These are phyloP conservation scores for Ceyx melanurus DNA, from an alignment of 2,113 vertebrate genomes.

Conservation along the genomic window DNA sequence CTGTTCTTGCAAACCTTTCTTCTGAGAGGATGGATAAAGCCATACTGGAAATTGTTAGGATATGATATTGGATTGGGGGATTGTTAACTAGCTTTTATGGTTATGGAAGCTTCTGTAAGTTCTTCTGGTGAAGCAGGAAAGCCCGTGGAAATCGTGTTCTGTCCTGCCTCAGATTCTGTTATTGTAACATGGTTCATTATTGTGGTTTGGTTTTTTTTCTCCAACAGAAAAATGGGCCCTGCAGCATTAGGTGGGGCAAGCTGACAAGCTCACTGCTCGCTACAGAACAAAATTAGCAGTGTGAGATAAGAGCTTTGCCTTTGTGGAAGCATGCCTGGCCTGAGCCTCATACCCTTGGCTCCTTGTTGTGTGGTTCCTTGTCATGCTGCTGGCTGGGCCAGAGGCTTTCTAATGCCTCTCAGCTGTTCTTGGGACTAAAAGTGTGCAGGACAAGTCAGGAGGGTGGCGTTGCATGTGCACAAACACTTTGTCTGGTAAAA, in stretches of 20 bases:
- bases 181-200: background rate
- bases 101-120: background rate
- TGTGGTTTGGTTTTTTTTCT: background rate
- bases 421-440: background rate
- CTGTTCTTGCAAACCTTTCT: background rate
- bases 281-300: slow-evolving; percentile 14
- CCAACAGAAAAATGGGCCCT: background rate
- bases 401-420: fast-evolving
- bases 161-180: background rate
- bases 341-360: background rate
- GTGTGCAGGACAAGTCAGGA: fast-evolving
- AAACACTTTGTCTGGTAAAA: fast-evolving
- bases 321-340: background rate
- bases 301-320: background rate
- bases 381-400: background rate
- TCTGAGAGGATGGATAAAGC: background rate
- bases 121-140: background rate
- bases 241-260: background rate
- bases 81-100: background rate
- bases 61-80: background rate
- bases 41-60: fast-evolving
- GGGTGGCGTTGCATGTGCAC: fast-evolving
- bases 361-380: fast-evolving
- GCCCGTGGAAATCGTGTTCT: background rate
- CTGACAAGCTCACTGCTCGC: fast-evolving